Percentiles rank a stretch among this genome's conserved stretches.
Conservation (phyloP, 2,888 invertebrate species). For the Macrophya annulata region DNA sequence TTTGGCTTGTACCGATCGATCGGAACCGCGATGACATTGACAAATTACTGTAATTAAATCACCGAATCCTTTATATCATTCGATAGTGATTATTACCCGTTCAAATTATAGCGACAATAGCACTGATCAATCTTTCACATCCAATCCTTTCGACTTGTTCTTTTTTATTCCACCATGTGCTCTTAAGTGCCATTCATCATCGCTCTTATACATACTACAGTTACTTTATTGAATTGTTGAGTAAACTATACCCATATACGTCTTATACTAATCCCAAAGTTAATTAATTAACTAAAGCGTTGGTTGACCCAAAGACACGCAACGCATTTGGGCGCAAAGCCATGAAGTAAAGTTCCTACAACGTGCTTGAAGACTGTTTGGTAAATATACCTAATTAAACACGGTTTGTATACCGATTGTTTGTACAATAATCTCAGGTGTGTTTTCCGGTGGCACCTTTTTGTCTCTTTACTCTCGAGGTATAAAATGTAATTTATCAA, state of each 20-base stretch:
- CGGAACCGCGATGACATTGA: slow-evolving; percentile 25
- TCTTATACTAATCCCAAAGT: slow-evolving; percentile 22
- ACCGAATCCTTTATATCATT: background rate
- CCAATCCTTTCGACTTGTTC: background rate
- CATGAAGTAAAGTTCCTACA: background rate
- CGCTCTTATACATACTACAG: background rate
- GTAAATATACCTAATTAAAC: slow-evolving; percentile 35
- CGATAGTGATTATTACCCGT: background rate
- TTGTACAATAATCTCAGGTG: slow-evolving; percentile 14
- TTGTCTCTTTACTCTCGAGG: slow-evolving; percentile 13
- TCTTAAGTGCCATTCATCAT: slow-evolving; percentile 12
- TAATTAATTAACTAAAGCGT: slow-evolving; percentile 38
- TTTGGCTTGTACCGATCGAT: slow-evolving; percentile 32
- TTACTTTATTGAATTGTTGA: slow-evolving; percentile 19
- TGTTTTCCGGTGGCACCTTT: background rate
- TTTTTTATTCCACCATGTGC: background rate
- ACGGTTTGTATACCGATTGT: background rate
- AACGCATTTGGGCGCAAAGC: background rate
- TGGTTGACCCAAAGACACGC: slow-evolving; percentile 20
- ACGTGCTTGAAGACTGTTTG: background rate
- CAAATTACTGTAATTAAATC: slow-evolving; percentile 5
- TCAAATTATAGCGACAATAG: background rate
- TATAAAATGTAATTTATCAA: background rate
- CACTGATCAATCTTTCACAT: slow-evolving; percentile 17
- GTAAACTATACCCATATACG: slow-evolving; percentile 22